These are phyloP conservation scores for Melanostoma scalare DNA, from an alignment of 2,888 invertebrate genomes.

Conservation along the genomic window DNA sequence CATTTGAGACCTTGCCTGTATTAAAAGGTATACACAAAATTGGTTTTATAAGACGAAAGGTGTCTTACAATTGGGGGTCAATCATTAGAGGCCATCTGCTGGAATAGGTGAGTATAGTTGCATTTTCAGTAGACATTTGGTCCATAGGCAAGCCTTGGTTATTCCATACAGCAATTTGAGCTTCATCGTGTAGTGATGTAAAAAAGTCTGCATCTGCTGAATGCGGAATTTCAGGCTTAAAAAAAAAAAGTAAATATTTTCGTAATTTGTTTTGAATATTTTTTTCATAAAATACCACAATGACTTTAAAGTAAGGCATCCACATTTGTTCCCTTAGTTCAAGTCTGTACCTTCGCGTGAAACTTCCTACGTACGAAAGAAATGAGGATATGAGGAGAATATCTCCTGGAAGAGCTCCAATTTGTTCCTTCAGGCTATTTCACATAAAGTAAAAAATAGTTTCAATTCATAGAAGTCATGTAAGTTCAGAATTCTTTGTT, in stretches of 20 bases:
- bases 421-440: slow-evolving; percentile 87
- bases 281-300: slow-evolving; percentile 82
- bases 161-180: slow-evolving; percentile 96
- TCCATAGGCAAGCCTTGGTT: slow-evolving; percentile 97
- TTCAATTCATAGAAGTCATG: neutral
- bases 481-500: slow-evolving; percentile 27
- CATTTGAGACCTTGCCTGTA: slow-evolving; percentile 93
- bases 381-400: slow-evolving; percentile 95
- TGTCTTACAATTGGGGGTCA: slow-evolving; percentile 91
- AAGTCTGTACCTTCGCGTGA: slow-evolving; percentile 91
- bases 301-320: slow-evolving; percentile 89
- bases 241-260: neutral
- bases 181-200: slow-evolving; percentile 93
- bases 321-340: slow-evolving; percentile 91
- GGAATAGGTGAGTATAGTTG: slow-evolving; percentile 94
- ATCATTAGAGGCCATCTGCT: slow-evolving; percentile 98
- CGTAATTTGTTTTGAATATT: neutral
- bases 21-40: neutral
- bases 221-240: slow-evolving; percentile 89
- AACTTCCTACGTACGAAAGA: slow-evolving; percentile 97
- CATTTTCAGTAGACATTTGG: slow-evolving; percentile 97
- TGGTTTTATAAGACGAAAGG: neutral
- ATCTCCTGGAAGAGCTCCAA: slow-evolving; percentile 94
- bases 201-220: slow-evolving; percentile 92
- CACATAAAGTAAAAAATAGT: neutral